Evolutionary conservation across 2,888 invertebrate species (phyloP), one percentile per base, ranked within the genome.

Genomic region (Brenthis hecate): DNA sequence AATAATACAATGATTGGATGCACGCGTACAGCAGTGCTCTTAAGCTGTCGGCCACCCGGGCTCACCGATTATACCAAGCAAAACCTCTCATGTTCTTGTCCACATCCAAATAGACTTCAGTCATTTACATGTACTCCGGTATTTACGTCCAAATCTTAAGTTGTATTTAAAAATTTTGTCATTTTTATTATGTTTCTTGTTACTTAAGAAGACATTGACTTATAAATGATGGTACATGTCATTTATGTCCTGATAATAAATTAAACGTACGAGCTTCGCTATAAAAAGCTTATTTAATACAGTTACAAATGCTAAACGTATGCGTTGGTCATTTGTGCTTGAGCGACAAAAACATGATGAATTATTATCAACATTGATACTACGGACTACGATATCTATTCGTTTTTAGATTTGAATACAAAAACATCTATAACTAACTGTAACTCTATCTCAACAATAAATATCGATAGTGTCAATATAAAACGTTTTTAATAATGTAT

Each of bases 281-380:
- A 80, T 77, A 78, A 78, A 76, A 76, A 75, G 73, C 76, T 80
- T 77, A 83, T 81, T 82, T 78, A 78, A 77, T 81, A 87, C 87
- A 86, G 88, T 87, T 88, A 87, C 77, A 74, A 74, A 74, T 78
- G 74, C 76, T 80, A 79, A 81, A 80, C 75, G 75, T 81, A 77
- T 78, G 78, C 79, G 77, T 77, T 43, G 79, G 78, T 78, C 81
- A 81, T 81, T 81, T 74, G 77, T 82, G 80, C 50, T 73, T 73
- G 72, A 75, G 80, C 77, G 81, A 85, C 86, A 89, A 89, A 89
- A 88, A 88, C 83, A 84, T 88, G 89, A 91, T 89, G 82, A 84
- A 91, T 91, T 81, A 91, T 91, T 81, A 80, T 82, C 74, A 78
- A 77, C 81, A 76, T 80, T 78, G 19, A 80, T 83, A 81, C 81